Conservation (phyloP, 92 coral and sea anemone species). For the Phymanthus crucifer region DNA sequence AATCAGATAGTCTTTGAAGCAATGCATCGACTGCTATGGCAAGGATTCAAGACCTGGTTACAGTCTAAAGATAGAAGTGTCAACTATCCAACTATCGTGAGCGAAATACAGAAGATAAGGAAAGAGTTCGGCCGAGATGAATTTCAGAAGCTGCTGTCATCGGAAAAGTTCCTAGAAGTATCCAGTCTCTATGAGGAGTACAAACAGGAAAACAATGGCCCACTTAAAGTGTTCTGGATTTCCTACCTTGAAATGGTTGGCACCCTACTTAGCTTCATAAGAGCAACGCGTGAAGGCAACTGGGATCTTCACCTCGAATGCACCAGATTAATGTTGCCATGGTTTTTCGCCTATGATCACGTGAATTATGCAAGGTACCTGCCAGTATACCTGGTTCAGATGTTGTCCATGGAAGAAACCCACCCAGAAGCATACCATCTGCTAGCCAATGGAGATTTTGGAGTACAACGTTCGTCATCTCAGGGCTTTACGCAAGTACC, state of each 20-base stretch:
- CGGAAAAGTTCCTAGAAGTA: neutral
- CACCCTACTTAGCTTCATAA: conserved; percentile 34
- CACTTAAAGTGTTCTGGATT: neutral
- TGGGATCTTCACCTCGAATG: conserved; percentile 38
- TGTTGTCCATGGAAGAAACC: conserved; percentile 1
- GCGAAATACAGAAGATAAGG: conserved; percentile 33
- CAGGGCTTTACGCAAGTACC: conserved; percentile 52
- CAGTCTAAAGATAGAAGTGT: conserved; percentile 10
- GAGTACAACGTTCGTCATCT: conserved; percentile 44
- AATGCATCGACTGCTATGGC: conserved; percentile 46
- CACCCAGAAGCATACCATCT: conserved; percentile 49
- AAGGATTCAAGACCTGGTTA: conserved; percentile 38
- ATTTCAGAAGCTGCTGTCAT: conserved; percentile 32
- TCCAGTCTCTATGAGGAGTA: conserved; percentile 33
- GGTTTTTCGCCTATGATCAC: conserved; percentile 56
- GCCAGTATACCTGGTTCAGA: conserved; percentile 2
- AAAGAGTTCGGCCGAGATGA: neutral
- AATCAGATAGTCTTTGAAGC: conserved; percentile 55
- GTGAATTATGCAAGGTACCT: conserved; percentile 25
- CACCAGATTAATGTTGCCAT: conserved; percentile 30
- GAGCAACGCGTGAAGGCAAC: conserved; percentile 43
- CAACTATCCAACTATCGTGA: conserved; percentile 32
- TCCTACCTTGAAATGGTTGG: conserved; percentile 21
- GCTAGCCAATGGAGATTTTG: conserved; percentile 55
- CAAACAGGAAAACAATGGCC: conserved; percentile 41